Evolutionary conservation across 2,888 invertebrate genomes (phyloP), one percentile per base, ranked within the genome.

Genomic region (Melinaea marsaeus): DNA sequence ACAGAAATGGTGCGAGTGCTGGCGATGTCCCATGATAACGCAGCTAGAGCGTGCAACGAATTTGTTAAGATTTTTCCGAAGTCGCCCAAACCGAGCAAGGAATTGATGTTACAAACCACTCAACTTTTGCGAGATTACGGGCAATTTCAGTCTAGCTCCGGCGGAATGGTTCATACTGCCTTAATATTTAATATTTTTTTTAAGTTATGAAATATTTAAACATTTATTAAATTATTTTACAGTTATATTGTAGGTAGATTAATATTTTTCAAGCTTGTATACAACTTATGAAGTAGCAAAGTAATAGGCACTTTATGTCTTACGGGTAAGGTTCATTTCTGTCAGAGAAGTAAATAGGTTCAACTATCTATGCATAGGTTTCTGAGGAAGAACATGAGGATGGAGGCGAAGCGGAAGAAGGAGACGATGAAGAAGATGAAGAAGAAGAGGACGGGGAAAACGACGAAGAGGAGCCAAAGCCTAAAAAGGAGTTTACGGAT

Each of bases 401-500:
- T 0, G 88, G 85, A 13, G 87, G 83, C 0, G 88, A 86, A 1
- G 86, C 86, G 34, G 81, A 79, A 0, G 91, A 78, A 54, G 91
- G 84, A 3, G 88, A 81, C 0, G 89, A 81, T 42, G 91, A 84
- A 55, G 88, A 83, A 42, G 88, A 85, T 56, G 86, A 90, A 66
- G 87, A 90, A 65, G 91, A 87, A 51, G 89, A 85, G 69, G 91
- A 81, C 71, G 90, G 88, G 61, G 90, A 85, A 64, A 90, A 84
- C 70, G 85, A 84, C 73, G 88, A 86, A 69, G 89, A 87, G 34
- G 87, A 86, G 78, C 88, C 86, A 22, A 89, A 87, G 74, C 90
- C 86, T 62, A 91, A 85, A 69, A 90, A 81, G 84, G 92, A 85
- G 90, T 89, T 92, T n/a, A 87, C 88, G 60, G 91, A 91, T 69